Evolutionary conservation across 2,113 vertebrate species (phyloP).

Genomic region (Grus americana): DNA sequence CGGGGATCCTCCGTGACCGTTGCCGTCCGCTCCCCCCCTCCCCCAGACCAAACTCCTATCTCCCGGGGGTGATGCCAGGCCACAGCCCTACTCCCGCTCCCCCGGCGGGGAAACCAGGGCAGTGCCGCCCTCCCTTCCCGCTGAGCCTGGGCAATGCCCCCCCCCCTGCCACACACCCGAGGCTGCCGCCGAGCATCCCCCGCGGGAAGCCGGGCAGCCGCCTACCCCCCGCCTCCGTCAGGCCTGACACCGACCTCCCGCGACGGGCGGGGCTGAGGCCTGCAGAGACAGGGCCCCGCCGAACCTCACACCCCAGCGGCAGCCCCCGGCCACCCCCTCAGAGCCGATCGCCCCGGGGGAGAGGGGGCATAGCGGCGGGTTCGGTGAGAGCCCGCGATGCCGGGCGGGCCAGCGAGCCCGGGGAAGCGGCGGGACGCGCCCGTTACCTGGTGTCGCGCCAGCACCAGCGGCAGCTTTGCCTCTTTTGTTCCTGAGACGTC

Average conservation of each 20-base stretch:
- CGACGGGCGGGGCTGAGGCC: neutral
- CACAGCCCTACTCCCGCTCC: neutral
- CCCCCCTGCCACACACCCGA: neutral
- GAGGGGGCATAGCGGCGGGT: rapidly evolving
- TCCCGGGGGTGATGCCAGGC: too few species aligned
- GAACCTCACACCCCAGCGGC: neutral
- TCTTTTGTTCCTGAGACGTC: slow-evolving; percentile 74
- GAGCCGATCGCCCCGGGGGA: too few species aligned
- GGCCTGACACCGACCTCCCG: neutral
- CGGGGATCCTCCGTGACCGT: neutral
- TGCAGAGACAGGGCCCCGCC: too few species aligned
- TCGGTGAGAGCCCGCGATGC: neutral
- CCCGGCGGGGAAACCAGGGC: neutral
- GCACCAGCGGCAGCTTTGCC: neutral
- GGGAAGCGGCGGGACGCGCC: rapidly evolving
- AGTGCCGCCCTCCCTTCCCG: neutral
- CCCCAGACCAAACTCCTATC: neutral
- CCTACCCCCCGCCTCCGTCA: neutral
- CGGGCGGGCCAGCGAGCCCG: too few species aligned
- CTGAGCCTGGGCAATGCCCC: neutral
- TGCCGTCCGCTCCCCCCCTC: too few species aligned
- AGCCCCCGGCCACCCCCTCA: neutral
- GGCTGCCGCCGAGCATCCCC: neutral
- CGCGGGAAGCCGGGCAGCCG: neutral
- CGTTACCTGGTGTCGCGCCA: slow-evolving; percentile 50